Evolutionary conservation across 2,797 vertebrate genomes (phyloP).

Genomic region (Pelochelys cantorii): DNA sequence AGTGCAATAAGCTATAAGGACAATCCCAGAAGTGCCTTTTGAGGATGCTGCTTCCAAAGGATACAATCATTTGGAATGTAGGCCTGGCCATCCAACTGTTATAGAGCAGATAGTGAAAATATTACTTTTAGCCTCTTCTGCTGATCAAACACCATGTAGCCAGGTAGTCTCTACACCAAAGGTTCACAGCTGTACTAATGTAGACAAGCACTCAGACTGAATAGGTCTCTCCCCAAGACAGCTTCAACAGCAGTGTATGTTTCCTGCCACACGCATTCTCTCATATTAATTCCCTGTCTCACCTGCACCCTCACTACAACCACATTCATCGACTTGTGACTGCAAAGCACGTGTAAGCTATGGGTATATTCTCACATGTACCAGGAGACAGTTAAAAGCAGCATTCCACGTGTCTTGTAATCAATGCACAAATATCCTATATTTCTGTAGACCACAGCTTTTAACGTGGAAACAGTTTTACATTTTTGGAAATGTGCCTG

Average conservation of each 20-base stretch:
- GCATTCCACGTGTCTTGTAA: not conserved
- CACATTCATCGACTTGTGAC: constrained; percentile 24
- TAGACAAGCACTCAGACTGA: not conserved
- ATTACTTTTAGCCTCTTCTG: not conserved
- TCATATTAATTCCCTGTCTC: constrained; percentile 13
- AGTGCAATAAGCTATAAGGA: not conserved
- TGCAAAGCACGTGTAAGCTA: not conserved
- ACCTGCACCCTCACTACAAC: not conserved
- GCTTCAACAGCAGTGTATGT: not conserved
- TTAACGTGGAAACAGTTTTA: not conserved
- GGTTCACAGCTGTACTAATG: not conserved
- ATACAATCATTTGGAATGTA: not conserved
- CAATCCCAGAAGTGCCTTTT: not conserved
- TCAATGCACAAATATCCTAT: not conserved
- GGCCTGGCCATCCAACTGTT: not conserved
- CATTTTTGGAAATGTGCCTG: not conserved
- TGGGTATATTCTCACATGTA: not conserved
- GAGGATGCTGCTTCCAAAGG: not conserved
- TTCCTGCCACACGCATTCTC: not conserved
- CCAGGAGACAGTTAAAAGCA: not conserved
- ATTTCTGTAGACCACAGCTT: not conserved
- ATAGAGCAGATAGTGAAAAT: not conserved
- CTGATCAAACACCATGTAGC: not conserved
- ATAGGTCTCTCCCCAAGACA: not conserved
- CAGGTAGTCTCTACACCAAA: not conserved